Percentiles rank a stretch among this genome's conserved stretches.
phyloP scores from a whole-genome alignment of 2,888 invertebrate genomes.

The Apamea epomidion region DNA sequence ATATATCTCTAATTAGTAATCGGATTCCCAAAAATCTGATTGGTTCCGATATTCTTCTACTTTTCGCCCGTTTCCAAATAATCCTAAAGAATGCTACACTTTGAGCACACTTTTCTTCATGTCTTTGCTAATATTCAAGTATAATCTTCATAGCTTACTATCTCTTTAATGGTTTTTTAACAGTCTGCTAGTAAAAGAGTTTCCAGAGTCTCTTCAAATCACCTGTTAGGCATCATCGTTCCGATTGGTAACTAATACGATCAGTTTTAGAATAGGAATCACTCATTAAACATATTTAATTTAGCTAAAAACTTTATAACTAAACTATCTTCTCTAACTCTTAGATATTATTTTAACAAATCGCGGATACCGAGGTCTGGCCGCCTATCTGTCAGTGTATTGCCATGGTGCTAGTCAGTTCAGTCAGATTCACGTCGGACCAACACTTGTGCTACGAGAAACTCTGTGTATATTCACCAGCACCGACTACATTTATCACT shows the following conservation, averaged over 20 bases:
- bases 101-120: neutral
- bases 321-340: neutral
- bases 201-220: neutral
- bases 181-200: no score
- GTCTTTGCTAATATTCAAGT: no score
- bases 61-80: neutral
- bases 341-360: neutral
- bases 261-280: neutral
- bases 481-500: constrained; percentile 23
- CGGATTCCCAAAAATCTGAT: no score
- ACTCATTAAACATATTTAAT: neutral
- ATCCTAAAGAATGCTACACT: neutral
- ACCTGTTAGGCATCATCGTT: neutral
- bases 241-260: no score
- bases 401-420: constrained; percentile 59
- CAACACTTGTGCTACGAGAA: constrained; percentile 54
- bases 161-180: no score
- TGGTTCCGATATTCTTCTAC: no score
- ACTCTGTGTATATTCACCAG: constrained; percentile 41
- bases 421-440: constrained; percentile 28
- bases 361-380: constrained; percentile 53
- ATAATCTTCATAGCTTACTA: no score
- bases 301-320: neutral
- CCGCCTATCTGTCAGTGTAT: constrained; percentile 54
- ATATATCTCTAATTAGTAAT: neutral